These are phyloP conservation scores for Sebastes trivittatus DNA, from an alignment of 2,797 vertebrate genomes.

Conservation along the genomic window DNA sequence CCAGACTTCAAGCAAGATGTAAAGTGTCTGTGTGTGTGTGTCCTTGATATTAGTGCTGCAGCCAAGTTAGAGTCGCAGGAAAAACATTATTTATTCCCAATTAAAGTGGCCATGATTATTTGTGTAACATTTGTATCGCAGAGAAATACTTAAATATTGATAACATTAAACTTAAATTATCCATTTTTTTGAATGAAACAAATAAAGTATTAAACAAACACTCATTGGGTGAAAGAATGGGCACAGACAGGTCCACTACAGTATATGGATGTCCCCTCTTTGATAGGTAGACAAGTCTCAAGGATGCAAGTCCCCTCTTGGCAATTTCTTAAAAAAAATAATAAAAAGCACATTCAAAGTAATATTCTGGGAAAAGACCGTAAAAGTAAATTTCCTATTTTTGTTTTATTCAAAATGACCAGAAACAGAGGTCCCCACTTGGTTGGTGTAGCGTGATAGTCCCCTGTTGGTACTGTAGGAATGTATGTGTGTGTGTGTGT, in stretches of 20 bases:
- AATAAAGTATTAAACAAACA: background rate
- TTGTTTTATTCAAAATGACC: background rate
- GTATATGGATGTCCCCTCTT: background rate
- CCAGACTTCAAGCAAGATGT: constrained; percentile 6
- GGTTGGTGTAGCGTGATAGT: background rate
- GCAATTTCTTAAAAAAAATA: no score
- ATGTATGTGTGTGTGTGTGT: background rate
- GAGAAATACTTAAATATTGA: background rate
- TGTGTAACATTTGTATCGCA: background rate
- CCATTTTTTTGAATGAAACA: background rate
- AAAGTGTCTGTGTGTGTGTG: background rate
- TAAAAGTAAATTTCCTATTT: no score
- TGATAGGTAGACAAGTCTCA: background rate
- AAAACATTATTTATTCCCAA: background rate
- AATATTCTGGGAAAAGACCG: no score
- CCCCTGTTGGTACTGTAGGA: background rate
- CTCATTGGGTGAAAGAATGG: background rate
- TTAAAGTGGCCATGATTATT: background rate
- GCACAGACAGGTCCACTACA: background rate
- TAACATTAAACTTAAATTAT: background rate
- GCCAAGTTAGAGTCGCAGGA: background rate
- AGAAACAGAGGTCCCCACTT: background rate
- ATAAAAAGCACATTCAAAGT: no score
- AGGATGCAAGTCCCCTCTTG: background rate
- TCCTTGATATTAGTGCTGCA: no score